Evolutionary conservation across 2,888 invertebrate genomes (phyloP), one percentile per base, ranked within the genome.

Genomic region (Andrena bucephala): DNA sequence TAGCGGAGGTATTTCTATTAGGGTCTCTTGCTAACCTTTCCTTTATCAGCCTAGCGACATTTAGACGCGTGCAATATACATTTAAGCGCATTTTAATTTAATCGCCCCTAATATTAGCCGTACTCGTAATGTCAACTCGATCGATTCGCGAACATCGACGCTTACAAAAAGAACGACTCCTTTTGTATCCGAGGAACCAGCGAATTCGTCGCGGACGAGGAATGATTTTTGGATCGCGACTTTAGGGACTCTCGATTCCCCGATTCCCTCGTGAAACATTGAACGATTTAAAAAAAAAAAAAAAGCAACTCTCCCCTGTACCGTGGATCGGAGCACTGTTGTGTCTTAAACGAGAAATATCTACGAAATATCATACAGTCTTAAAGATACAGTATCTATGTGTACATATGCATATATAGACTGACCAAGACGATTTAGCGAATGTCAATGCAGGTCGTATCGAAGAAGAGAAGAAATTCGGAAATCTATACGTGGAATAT

Each of bases 181-280:
- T 31, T 50, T 72, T 67, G 65, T 66, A 70, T 75, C 67, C 66
- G 52, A 59, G 57, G 68, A 62, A 76, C 36, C 36, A 76, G 62
- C 20, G 65, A 67, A 63, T n/a, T 42, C 60, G 24, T 24, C 27
- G 33, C 50, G 62, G 31, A 57, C 57, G 52, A 57, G 62, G 62
- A 66, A 36, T 42, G 63, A 78, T 65, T 84, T 84, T 80, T 73
- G 67, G 69, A 84, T 20, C 27, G 65, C 20, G 72, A 76, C 72
- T 71, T 83, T 84, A 75, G 80, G 80, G 84, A 76, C 42, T 59
- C 48, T 77, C 62, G 67, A 78, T 71, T 84, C 79, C 83, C 77
- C 71, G 76, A 72, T 69, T 79, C 72, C 80, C 68, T 72, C 27
- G 50, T 20, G 67, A 31, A 52, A 77, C 69, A 27, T 83, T 68